A percentile compares a stretch with the other conserved stretches of the same genome.
phyloP scores from a whole-genome alignment of 1,140 invertebrate genomes.

The Aleiodes sp. region DNA sequence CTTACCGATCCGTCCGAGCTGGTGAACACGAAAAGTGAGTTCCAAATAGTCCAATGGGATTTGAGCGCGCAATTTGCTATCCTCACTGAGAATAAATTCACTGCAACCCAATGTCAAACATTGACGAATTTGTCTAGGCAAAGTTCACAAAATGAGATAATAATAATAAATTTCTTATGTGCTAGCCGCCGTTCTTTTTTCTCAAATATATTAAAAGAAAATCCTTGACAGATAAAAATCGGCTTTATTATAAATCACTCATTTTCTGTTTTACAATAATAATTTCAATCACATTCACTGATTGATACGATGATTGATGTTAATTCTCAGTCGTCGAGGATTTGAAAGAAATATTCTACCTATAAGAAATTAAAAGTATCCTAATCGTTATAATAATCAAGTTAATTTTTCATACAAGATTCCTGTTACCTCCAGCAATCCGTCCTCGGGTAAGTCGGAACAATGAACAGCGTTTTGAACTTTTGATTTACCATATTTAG shows the following conservation, averaged over 20 bases:
- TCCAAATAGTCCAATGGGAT: conserved; percentile 40
- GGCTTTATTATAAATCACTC: no score
- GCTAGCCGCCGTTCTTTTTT: no score
- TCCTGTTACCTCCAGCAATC: conserved; percentile 76
- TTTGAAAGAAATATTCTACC: conserved; percentile 83
- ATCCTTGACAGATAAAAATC: no score
- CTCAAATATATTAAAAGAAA: no score
- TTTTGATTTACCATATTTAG: conserved; percentile 83
- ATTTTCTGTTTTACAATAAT: no score
- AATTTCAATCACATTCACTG: no score
- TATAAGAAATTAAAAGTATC: conserved; percentile 41
- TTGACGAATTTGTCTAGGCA: no score
- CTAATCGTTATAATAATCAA: not conserved
- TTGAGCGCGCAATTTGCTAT: not conserved
- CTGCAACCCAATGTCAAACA: no score
- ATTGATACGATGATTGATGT: no score
- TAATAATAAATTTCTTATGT: no score
- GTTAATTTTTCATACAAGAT: conserved; percentile 16
- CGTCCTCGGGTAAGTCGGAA: conserved; percentile 90
- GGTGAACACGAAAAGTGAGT: conserved; percentile 40
- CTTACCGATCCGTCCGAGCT: conserved; percentile 32
- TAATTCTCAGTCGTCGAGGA: conserved; percentile 68
- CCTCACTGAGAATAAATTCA: not conserved
- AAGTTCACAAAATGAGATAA: no score
- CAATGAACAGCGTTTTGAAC: conserved; percentile 92